Conservation (phyloP, 2,113 vertebrate species). For the Monarcha castaneiventris region DNA sequence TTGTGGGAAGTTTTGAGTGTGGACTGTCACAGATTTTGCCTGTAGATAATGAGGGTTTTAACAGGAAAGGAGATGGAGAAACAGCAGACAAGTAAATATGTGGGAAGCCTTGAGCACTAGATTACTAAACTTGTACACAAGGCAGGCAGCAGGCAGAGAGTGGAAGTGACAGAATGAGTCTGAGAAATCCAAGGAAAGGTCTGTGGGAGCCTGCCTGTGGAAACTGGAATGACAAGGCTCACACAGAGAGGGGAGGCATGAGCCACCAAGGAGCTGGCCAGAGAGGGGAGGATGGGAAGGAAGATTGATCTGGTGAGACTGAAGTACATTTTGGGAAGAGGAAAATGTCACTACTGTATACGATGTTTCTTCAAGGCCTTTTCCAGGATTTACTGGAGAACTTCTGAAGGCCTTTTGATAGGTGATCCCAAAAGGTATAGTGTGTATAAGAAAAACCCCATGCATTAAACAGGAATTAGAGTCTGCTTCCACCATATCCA, state of each 20-base stretch:
- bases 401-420: not conserved
- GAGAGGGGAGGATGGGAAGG: not conserved
- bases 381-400: not conserved
- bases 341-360: not conserved
- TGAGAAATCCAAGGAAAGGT: not conserved
- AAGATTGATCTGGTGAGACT: not conserved
- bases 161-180: slow-evolving; percentile 18
- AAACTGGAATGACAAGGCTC: not conserved
- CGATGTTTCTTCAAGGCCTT: not conserved
- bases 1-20: not conserved
- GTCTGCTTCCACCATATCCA: not conserved
- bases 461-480: not conserved
- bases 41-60: not conserved
- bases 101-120: not conserved
- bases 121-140: not conserved
- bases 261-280: not conserved
- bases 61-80: not conserved
- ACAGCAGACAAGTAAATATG: not conserved
- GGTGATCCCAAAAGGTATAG: not conserved
- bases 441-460: not conserved
- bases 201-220: not conserved
- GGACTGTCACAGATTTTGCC: not conserved
- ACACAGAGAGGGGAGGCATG: not conserved
- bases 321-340: not conserved
- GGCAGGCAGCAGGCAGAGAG: not conserved